Percentiles rank a stretch among this genome's conserved stretches.
phyloP scores from a whole-genome alignment of 2,113 vertebrate species.

The Crotophaga sulcirostris region DNA sequence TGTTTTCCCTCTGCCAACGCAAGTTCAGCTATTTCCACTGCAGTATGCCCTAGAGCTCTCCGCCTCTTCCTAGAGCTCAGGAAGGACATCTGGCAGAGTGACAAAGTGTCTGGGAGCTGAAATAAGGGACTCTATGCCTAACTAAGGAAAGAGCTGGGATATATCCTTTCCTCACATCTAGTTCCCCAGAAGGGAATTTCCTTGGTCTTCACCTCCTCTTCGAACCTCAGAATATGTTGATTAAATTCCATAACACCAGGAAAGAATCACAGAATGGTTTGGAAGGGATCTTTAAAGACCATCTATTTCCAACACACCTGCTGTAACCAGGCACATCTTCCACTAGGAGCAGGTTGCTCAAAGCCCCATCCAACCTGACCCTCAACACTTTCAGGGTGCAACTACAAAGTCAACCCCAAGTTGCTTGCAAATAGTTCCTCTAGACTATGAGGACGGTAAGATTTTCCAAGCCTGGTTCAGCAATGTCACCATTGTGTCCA shows the following conservation, averaged over 20 bases:
- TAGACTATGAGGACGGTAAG: neutral
- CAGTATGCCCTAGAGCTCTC: neutral
- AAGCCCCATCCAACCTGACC: neutral
- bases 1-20: neutral
- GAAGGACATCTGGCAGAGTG: neutral
- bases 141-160: neutral
- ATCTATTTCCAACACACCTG: neutral
- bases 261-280: neutral
- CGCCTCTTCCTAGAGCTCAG: neutral
- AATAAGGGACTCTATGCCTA: neutral
- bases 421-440: neutral
- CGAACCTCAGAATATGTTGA: neutral
- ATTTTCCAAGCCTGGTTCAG: slow-evolving; percentile 11
- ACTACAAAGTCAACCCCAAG: neutral
- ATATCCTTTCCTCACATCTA: neutral
- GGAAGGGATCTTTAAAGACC: neutral
- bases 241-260: neutral
- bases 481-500: slow-evolving; percentile 35
- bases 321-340: neutral
- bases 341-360: neutral
- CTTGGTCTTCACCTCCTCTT: neutral
- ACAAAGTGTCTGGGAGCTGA: neutral
- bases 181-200: neutral
- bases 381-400: neutral
- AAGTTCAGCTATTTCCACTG: neutral